Evolutionary conservation across 2,797 vertebrate genomes (phyloP).

Genomic region (Gallinago stenura): DNA sequence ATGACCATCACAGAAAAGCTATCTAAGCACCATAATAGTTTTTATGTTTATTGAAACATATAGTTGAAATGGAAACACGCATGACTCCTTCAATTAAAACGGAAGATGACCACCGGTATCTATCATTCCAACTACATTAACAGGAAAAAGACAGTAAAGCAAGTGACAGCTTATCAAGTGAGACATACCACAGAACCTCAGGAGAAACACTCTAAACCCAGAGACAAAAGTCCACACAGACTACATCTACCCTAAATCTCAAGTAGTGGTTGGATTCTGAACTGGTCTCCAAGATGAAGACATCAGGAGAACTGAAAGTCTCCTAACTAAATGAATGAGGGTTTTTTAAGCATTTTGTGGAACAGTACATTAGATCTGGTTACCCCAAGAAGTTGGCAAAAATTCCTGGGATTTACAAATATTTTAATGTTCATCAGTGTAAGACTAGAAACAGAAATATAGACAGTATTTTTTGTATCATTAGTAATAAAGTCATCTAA

Average conservation of each 20-base stretch:
- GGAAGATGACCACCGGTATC: neutral
- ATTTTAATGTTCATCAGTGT: neutral
- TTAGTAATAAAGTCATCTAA: neutral
- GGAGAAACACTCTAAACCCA: neutral
- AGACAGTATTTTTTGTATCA: neutral
- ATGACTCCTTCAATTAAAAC: neutral
- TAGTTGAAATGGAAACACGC: neutral
- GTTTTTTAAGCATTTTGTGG: neutral
- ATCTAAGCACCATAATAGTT: neutral
- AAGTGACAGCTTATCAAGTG: neutral
- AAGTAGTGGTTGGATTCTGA: neutral
- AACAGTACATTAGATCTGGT: neutral
- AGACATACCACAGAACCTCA: neutral
- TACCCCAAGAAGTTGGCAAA: neutral
- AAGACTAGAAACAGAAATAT: neutral
- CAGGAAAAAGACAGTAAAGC: neutral
- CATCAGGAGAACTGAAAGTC: neutral
- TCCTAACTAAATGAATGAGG: neutral
- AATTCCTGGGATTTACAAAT: neutral
- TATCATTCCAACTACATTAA: neutral
- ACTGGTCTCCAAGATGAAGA: neutral
- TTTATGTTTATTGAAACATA: neutral
- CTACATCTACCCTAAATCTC: neutral
- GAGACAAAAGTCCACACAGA: neutral
- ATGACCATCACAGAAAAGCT: neutral